A percentile compares a stretch with the other conserved stretches of the same genome.
phyloP scores from a whole-genome alignment of 2,888 invertebrate species.

The Cerceris ruficornis region DNA sequence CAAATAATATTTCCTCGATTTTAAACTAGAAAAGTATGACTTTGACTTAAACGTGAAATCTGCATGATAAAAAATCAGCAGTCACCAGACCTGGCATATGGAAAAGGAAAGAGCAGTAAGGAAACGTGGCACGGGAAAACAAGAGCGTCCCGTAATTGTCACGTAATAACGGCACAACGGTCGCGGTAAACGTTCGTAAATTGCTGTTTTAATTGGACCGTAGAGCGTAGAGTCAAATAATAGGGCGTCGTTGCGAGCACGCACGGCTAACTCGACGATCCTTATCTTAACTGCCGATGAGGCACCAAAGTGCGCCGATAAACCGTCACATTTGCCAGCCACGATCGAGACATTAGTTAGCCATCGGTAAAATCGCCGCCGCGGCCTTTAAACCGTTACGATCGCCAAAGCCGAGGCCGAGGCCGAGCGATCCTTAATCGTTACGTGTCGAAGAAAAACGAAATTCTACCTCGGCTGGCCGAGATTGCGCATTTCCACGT shows the following conservation, averaged over 20 bases:
- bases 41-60: too few species aligned
- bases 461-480: conserved; percentile 15
- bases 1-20: too few species aligned
- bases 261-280: conserved; percentile 28
- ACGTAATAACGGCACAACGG: conserved; percentile 55
- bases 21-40: too few species aligned
- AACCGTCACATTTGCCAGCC: conserved; percentile 23
- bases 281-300: conserved; percentile 60
- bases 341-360: conserved; percentile 21
- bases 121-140: not conserved
- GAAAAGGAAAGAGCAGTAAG: not conserved
- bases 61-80: too few species aligned
- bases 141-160: conserved; percentile 54
- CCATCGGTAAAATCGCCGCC: conserved; percentile 1
- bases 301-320: conserved; percentile 49
- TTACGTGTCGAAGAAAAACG: conserved; percentile 25
- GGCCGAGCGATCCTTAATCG: not conserved
- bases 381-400: not conserved
- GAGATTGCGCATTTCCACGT: conserved; percentile 39
- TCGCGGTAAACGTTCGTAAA: conserved; percentile 61
- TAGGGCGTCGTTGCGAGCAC: conserved; percentile 24
- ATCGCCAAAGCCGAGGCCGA: not conserved
- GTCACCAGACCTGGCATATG: not conserved
- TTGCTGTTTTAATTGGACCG: conserved; percentile 66
- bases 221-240: conserved; percentile 44